These are phyloP conservation scores for Andrena cerasifolii DNA, from an alignment of 1,140 invertebrate genomes.

Conservation along the genomic window DNA sequence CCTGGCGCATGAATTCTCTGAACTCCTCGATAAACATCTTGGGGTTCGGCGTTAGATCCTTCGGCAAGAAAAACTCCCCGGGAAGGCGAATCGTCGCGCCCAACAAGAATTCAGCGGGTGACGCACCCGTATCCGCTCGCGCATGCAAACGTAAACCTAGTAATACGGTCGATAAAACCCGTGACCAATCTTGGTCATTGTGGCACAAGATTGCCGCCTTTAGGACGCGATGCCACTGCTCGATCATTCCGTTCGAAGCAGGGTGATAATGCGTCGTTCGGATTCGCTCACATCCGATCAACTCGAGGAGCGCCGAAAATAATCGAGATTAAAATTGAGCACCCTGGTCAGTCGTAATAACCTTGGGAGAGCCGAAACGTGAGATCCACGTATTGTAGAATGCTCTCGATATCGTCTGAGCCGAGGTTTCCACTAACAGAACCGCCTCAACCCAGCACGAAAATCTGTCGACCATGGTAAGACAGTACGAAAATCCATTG, in stretches of 20 bases:
- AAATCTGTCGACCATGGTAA: neutral
- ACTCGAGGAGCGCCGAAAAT: conserved; percentile 24
- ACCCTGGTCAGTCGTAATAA: conserved; percentile 7
- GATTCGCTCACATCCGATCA: conserved; percentile 1
- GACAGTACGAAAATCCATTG: neutral
- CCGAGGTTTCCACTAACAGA: neutral
- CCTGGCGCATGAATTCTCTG: neutral
- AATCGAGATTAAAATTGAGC: conserved; percentile 53
- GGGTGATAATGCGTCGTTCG: conserved; percentile 63
- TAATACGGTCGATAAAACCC: conserved; percentile 66
- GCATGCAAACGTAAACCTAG: conserved; percentile 55
- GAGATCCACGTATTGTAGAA: conserved; percentile 9
- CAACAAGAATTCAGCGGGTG: too few species aligned
- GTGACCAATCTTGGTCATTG: conserved; percentile 63
- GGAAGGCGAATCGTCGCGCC: too few species aligned
- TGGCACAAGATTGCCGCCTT: conserved; percentile 74
- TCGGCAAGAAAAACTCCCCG: neutral
- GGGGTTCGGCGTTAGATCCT: neutral
- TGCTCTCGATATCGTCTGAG: neutral
- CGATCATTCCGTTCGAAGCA: conserved; percentile 13
- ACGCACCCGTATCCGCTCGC: too few species aligned
- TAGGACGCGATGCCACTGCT: conserved; percentile 34
- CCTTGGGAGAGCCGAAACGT: neutral
- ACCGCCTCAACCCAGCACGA: neutral
- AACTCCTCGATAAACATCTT: neutral